phyloP scores from a whole-genome alignment of 2,888 invertebrate species.

The Andrena chrysosceles region DNA sequence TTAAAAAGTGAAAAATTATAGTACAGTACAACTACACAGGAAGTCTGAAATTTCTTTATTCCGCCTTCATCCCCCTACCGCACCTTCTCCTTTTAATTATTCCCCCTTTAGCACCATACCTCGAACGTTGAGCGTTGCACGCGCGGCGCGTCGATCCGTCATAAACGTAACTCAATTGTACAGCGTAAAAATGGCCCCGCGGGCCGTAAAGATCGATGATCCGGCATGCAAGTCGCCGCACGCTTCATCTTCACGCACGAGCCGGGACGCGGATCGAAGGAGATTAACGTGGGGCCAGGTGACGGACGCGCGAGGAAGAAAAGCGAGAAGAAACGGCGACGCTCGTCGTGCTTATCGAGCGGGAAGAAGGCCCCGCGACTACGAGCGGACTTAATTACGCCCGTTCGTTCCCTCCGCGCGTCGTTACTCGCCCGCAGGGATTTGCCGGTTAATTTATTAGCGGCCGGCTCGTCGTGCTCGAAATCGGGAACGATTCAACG shows the following conservation, averaged over 20 bases:
- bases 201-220: conserved; percentile 70
- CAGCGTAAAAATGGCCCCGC: conserved; percentile 60
- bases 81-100: not conserved
- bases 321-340: conserved; percentile 31
- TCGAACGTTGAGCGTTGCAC: not conserved
- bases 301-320: conserved; percentile 42
- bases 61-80: not conserved
- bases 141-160: conserved; percentile 44
- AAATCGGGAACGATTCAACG: conserved; percentile 62
- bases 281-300: conserved; percentile 64
- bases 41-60: too few species aligned
- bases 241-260: conserved; percentile 61
- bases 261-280: conserved; percentile 53
- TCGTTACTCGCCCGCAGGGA: conserved; percentile 40
- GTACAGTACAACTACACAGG: too few species aligned
- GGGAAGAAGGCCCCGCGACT: conserved; percentile 18
- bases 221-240: conserved; percentile 58
- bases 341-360: conserved; percentile 52
- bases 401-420: conserved; percentile 35
- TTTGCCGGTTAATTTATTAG: conserved; percentile 66
- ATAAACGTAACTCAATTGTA: conserved; percentile 58
- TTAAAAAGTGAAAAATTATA: too few species aligned
- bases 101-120: not conserved
- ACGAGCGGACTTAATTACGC: conserved; percentile 68
- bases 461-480: conserved; percentile 43